Evolutionary conservation across 2,797 vertebrate species (phyloP), one percentile per base, ranked within the genome.

Genomic region (Ptychadena robeensis): DNA sequence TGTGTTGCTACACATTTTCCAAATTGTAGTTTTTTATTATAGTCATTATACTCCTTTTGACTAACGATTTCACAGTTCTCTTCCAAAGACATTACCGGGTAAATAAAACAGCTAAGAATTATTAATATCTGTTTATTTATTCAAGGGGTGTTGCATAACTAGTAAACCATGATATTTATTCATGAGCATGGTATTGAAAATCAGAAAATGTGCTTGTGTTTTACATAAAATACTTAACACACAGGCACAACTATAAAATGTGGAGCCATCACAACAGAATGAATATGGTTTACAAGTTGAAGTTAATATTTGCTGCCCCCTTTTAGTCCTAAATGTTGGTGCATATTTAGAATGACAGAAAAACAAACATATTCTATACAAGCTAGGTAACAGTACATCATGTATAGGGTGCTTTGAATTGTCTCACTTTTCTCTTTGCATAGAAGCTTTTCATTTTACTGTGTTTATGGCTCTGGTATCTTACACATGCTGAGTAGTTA

Each of bases 251-350:
- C 25, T 25, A 11, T 61, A 22, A 53, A 5, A 7, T 18, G 8
- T 22, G 44, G 18, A 22, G 22, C 44, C 18, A 53, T 4, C 40
- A 44, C 40, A 15, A 25, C 10, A 9, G 28, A 2, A 61, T 27
- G 9, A 25, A 27, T 25, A 28, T 61, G 59, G 3, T 61, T 28
- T 64, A 9, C 35, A 32, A 78, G 67, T 53, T 82, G 77, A 85
- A 76, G 87, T 91, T 93, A 90, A 92, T 89, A 90, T 95, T 88
- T 95, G 93, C 94, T 96, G 94, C 93, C 93, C 93, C 89, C 94
- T 95, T n/a, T 87, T 94, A 93, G 94, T 91, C 91, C 64, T 85
- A 82, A 80, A 90, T 83, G 79, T 79, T 61, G 63, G 73, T 18
- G 59, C 40, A 73, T 65, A 73, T 2, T 53, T n/a, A 7, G 25